phyloP scores from a whole-genome alignment of 2,888 invertebrate species.

The Melolontha melolontha region DNA sequence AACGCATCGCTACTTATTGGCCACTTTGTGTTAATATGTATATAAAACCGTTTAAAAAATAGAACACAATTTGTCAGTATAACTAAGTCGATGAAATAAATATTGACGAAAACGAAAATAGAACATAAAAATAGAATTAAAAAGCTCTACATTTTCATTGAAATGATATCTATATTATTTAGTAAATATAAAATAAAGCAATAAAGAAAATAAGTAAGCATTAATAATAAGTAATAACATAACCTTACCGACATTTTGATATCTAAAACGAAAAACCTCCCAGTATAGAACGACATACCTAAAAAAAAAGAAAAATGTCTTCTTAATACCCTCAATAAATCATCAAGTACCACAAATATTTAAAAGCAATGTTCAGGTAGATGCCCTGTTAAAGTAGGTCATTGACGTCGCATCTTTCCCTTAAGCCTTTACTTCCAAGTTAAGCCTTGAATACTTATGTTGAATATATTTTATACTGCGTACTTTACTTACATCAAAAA shows the following conservation, averaged over 20 bases:
- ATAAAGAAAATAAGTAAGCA: too few relatives aligned
- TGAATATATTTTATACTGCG: constrained; percentile 11
- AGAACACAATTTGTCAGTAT: too few relatives aligned
- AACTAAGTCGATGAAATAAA: too few relatives aligned
- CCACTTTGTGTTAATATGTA: too few relatives aligned
- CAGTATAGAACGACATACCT: constrained; percentile 26
- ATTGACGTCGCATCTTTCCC: background rate
- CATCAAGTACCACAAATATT: constrained; percentile 28
- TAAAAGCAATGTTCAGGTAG: constrained; percentile 9
- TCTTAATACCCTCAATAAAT: constrained; percentile 33
- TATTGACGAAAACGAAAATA: too few relatives aligned
- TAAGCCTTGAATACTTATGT: constrained; percentile 12
- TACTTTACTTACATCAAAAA: background rate
- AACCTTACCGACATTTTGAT: constrained; percentile 14
- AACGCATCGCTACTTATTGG: too few relatives aligned
- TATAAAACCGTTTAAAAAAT: too few relatives aligned
- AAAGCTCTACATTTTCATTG: too few relatives aligned
- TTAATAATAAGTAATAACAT: background rate
- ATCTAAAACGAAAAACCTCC: background rate
- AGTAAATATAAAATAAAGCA: too few relatives aligned
- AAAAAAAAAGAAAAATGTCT: constrained; percentile 18
- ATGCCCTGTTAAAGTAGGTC: constrained; percentile 14
- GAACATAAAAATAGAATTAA: too few relatives aligned
- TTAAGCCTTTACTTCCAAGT: constrained; percentile 8
- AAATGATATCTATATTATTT: too few relatives aligned